Conservation (phyloP, 2,113 vertebrate species). For the Haplochromis vanheusdeni region DNA sequence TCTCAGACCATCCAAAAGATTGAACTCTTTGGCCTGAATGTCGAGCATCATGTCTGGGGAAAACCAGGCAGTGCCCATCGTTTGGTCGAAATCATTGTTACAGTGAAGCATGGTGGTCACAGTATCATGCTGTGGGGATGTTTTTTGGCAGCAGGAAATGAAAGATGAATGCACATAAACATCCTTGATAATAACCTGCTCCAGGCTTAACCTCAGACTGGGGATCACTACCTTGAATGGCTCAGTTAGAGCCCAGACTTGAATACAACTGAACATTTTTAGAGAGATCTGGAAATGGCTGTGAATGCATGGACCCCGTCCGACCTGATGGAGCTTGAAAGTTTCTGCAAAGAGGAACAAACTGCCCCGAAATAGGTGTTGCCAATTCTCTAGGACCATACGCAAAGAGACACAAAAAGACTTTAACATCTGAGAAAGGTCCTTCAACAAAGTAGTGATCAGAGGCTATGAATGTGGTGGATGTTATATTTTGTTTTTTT, state of each 20-base stretch:
- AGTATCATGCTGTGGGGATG: neutral
- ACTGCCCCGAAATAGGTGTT: neutral
- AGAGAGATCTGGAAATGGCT: neutral
- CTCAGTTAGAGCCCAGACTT: neutral
- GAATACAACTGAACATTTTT: rapidly evolving
- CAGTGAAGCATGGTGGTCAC: neutral
- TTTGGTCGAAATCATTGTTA: neutral
- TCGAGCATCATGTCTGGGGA: rapidly evolving
- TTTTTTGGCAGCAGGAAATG: neutral
- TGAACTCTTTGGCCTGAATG: neutral
- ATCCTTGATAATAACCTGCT: neutral
- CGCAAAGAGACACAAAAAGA: neutral
- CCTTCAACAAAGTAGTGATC: neutral
- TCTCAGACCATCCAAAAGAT: neutral
- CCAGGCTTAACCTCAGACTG: neutral
- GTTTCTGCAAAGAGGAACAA: neutral
- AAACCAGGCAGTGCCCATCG: neutral
- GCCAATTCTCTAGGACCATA: rapidly evolving
- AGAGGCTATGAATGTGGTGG: neutral
- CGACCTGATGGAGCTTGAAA: neutral
- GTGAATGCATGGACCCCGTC: neutral
- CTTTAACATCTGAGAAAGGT: neutral
- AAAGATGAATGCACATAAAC: neutral
- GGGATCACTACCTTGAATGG: neutral
- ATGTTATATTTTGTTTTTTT: neutral